Evolutionary conservation across 2,888 invertebrate species (phyloP), one percentile per base, ranked within the genome.

Genomic region (Acleris sparsana): DNA sequence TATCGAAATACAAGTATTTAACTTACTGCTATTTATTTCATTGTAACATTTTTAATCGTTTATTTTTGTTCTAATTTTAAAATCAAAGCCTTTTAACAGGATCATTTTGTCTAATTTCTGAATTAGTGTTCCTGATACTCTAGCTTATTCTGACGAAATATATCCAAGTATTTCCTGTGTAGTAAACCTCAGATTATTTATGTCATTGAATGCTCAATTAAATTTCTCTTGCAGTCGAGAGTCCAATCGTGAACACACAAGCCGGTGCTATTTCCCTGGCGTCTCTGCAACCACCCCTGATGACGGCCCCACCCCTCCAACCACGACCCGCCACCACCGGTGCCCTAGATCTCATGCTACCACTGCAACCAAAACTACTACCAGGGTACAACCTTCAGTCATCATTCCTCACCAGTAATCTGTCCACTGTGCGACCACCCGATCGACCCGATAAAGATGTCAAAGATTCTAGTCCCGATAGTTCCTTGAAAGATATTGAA

Each of bases 261-360:
- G 86, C 87, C 46, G 88, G 84, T 59, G 89, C 91, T 69, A 91
- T 91, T 73, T 92, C 93, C 68, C 81, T 93, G 77, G 93, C 94
- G 69, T 93, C 93, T 70, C 82, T 93, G 69, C 93, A 93, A 85
- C 93, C 93, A 72, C 93, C 93, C 72, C 78, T 93, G 75, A 76
- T 93, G 83, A 93, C 93, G 70, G 92, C 88, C 77, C 93, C 94
- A 73, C 95, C 95, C 74, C 83, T 95, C 74, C 95, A 95, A 89
- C 95, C 96, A 55, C 89, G 95, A 72, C 94, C 95, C 71, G 94
- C 96, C 57, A 96, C 95, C 73, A 95, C 94, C 46, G 95, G 95
- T 69, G 94, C 94, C 84, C 86, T 94, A 80, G 95, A 95, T 78
- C 94, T 95, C 72, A 93, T 95, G 87, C 92, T 96, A 78, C 96